Base-by-base conservation (phyloP, 2,797 vertebrate species). In the Pelobates cultripes region DNA sequence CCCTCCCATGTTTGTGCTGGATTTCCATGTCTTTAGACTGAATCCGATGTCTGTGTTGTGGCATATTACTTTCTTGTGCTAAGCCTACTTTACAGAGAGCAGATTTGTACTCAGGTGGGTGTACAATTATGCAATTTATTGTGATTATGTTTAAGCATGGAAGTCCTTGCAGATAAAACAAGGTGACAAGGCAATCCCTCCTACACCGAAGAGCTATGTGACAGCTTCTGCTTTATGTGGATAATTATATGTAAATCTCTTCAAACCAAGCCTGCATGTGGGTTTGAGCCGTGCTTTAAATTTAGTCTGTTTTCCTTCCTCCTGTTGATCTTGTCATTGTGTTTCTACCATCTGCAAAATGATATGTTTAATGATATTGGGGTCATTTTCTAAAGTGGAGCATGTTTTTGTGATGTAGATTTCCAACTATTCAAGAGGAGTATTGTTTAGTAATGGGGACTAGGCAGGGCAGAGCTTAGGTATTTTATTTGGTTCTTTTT, bases 241-340 rank as follows among this genome's bases (percentile, higher is more conserved):
- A 66, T 66, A 66, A 66, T 66, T 66, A 66, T 66, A 66, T 66
- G 63, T 40, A 66, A 66, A 66, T 17, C 63, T 66, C 17, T 5
- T 66, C 17, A 3, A 66, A 4, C 28, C 2, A 1, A 1, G 28
- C 3, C 17, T 40, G n/a, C 7, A 2, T 7, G 63, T 15, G n/a
- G 63, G 63, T 28, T 28, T 28, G 28, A 28, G 28, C 28, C 28
- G 28, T 28, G 28, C 28, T 28, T 66, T 66, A 28, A 6, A 66
- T 66, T 40, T 28, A 66, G n/a, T 66, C n/a, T 8, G 63, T 6
- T 2, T 66, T 3, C 51, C 40, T 66, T 12, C 63, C 63, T 28
- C 63, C 17, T 12, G 63, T 5, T 63, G 60, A 63, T 12, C 5
- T 5, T 13, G 60, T 17, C 4, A 15, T 15, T 28, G n/a, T 40